Base-by-base conservation (phyloP, 2,888 invertebrate species). In the Leptopilina drosophilae region DNA sequence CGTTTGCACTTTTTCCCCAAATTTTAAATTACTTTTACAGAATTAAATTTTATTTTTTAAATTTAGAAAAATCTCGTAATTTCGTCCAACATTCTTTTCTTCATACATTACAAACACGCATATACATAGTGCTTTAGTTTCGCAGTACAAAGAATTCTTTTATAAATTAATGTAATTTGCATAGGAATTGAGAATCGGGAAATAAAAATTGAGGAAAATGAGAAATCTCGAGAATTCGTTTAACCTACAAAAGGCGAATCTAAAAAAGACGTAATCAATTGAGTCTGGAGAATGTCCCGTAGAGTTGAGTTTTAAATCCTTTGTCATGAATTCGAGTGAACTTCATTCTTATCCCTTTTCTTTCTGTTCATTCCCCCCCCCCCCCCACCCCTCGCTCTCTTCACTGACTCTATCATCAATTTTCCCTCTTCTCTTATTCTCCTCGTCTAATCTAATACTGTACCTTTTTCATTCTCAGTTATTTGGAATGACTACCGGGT, bases 261-360 rank as follows among this genome's bases (percentile, higher is more conserved):
- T 67, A 26, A 67, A 67, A 65, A 67, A 49, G 67, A 67, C 67
- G 49, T 67, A 67, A 67, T 67, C 67, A 67, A 67, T 67, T 67
- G 67, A 26, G 20, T 67, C 49, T 46, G 20, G 14, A 12, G 53
- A 69, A 69, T 49, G 11, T 69, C 69, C n/a, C 33, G 53, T 73
- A 33, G 33, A 33, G 33, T 73, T 49, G 73, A 56, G 73, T 73
- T 73, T 73, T 56, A 56, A 53, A 53, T 56, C 73, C 73, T 73
- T 73, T 73, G 33, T 73, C n/a, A 33, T 56, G 73, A 73, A 56
- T 33, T 56, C 53, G 53, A 73, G 56, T 73, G 73, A 73, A 73
- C 33, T 73, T 11, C 6, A 20, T 56, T 66, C 77, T 75, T 78
- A 77, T 67, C 64, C 56, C 73, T 77, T 79, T 65, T 69, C 15